Conservation (phyloP, 2,797 vertebrate genomes). For the Morelia viridis region DNA sequence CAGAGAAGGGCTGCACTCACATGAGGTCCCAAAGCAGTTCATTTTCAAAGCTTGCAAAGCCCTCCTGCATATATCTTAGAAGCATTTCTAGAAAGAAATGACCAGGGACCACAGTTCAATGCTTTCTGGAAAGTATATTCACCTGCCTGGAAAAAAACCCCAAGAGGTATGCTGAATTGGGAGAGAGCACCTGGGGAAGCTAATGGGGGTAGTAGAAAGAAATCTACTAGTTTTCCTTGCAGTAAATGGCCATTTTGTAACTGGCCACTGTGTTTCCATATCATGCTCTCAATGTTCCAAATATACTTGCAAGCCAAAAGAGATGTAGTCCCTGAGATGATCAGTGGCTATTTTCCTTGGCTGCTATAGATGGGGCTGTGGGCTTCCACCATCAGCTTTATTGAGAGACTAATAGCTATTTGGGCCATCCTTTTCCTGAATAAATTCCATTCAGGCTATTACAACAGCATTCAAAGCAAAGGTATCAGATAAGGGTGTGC, state of each 20-base stretch:
- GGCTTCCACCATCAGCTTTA: not conserved
- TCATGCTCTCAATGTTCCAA: not conserved
- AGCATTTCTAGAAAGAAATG: too few species aligned
- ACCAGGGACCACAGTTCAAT: too few species aligned
- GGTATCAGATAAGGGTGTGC: not conserved
- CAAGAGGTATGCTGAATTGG: too few species aligned
- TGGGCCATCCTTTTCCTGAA: not conserved
- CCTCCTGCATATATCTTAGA: too few species aligned
- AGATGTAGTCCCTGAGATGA: not conserved
- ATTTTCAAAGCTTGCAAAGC: too few species aligned
- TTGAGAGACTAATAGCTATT: not conserved
- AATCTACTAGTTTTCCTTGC: not conserved
- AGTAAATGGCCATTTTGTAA: not conserved
- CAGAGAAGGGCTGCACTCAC: too few species aligned
- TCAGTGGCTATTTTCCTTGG: not conserved
- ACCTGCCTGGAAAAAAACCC: too few species aligned
- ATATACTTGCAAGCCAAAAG: not conserved
- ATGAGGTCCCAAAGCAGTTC: too few species aligned
- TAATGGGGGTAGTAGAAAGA: not conserved
- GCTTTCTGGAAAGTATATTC: too few species aligned
- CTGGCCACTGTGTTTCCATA: not conserved
- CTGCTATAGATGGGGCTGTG: not conserved
- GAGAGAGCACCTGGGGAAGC: too few species aligned
- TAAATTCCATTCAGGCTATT: not conserved
- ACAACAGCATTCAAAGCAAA: not conserved